A percentile compares a stretch with the other conserved stretches of the same genome.
phyloP scores from a whole-genome alignment of 2,113 vertebrate genomes.

The Xerus inauris region DNA sequence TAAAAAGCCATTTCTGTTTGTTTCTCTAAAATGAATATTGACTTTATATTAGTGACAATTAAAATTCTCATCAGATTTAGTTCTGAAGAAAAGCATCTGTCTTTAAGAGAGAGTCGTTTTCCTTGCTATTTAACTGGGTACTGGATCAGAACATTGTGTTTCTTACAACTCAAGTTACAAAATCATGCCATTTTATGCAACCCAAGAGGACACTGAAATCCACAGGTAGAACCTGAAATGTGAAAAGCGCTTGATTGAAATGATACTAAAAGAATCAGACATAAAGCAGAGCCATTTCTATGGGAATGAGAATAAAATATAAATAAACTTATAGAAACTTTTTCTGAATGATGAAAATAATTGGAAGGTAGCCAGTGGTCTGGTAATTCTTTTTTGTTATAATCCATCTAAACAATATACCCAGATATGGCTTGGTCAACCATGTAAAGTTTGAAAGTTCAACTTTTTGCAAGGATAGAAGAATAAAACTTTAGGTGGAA shows the following conservation, averaged over 20 bases:
- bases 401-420: neutral
- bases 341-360: neutral
- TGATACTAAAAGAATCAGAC: neutral
- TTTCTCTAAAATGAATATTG: slow-evolving; percentile 55
- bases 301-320: neutral
- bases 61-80: slow-evolving; percentile 44
- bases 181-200: neutral
- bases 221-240: neutral
- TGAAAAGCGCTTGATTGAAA: neutral
- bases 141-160: neutral
- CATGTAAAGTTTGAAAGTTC: neutral
- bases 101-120: neutral
- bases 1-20: slow-evolving; percentile 19
- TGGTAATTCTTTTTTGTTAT: neutral
- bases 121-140: neutral
- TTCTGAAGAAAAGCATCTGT: slow-evolving; percentile 41
- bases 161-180: neutral
- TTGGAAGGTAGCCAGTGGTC: neutral
- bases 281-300: neutral
- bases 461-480: neutral
- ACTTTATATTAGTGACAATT: slow-evolving; percentile 60
- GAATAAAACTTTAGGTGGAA: neutral
- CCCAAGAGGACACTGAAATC: neutral
- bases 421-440: neutral
- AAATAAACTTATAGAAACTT: neutral